Evolutionary conservation across 1,140 invertebrate genomes (phyloP), one percentile per base, ranked within the genome.

Genomic region (Orchesella cincta): DNA sequence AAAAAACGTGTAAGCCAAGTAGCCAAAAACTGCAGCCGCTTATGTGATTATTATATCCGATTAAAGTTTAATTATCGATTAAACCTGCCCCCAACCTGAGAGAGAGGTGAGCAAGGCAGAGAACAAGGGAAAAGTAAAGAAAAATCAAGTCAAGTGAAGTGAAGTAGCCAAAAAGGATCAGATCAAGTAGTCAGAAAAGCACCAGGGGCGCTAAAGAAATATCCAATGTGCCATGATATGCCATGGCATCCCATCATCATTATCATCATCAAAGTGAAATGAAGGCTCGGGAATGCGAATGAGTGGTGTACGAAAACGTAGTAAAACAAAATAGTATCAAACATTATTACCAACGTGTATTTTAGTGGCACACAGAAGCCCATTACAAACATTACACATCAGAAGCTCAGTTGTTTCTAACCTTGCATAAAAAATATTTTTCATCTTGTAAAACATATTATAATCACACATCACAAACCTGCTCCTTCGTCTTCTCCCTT

Each of bases 21-120:
- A 67, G 62, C 62, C 31, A 67, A 67, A 67, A 67, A 67, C 62
- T 67, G 62, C 62, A 67, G 62, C 62, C 62, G 62, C 62, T 67
- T 67, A 67, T 67, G 62, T 67, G 62, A 67, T 67, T 67, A 67
- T 67, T 67, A 67, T 67, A 67, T 67, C 62, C 62, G 62, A 67
- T 67, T 67, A 67, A 67, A 67, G 26, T 67, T 67, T 67, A 67
- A 67, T 67, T 67, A 67, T 67, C 62, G 62, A 67, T 67, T 67
- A 67, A 18, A 67, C 62, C 62, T 67, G 62, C 62, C 62, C 62
- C 5, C 62, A 8, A 57, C 28, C 62, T 31, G 62, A 67, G 62
- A 67, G 62, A n/a, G 62, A 67, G n/a, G n/a, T 31, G 28, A 67
- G 26, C 8, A 2, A 33, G 20, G 8, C 8, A 46, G 54, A 62